A percentile compares a stretch with the other conserved stretches of the same genome.
These are phyloP conservation scores for Trinorchestia longiramus DNA, from an alignment of 1,140 invertebrate species.

Conservation along the genomic window DNA sequence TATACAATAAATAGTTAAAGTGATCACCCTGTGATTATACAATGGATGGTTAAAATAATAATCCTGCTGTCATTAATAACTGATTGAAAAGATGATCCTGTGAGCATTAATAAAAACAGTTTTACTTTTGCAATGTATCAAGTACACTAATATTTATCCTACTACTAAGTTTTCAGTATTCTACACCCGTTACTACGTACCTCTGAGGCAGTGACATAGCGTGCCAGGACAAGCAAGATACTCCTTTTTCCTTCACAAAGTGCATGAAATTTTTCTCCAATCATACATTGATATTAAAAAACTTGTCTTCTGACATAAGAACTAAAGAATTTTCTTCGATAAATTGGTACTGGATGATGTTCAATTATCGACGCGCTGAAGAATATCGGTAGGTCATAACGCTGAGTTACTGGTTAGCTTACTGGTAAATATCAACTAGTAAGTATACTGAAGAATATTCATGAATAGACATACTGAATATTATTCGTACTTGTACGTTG, in stretches of 20 bases:
- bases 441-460: not conserved
- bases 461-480: not conserved
- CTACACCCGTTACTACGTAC: no score
- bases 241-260: no score
- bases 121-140: no score
- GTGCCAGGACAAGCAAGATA: no score
- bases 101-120: not conserved
- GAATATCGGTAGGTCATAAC: not conserved
- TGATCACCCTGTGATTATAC: not conserved
- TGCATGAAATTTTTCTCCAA: no score
- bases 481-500: not conserved
- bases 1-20: not conserved
- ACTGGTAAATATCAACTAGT: not conserved
- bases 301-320: no score
- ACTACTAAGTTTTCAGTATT: no score
- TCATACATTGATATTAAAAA: no score
- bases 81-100: not conserved
- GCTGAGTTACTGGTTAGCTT: not conserved
- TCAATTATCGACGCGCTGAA: not conserved
- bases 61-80: not conserved
- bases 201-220: no score
- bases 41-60: not conserved
- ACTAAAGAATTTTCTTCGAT: no score
- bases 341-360: not conserved
- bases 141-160: no score